These are phyloP conservation scores for Ostrea edulis DNA, from an alignment of 1,140 invertebrate genomes.

Conservation along the genomic window DNA sequence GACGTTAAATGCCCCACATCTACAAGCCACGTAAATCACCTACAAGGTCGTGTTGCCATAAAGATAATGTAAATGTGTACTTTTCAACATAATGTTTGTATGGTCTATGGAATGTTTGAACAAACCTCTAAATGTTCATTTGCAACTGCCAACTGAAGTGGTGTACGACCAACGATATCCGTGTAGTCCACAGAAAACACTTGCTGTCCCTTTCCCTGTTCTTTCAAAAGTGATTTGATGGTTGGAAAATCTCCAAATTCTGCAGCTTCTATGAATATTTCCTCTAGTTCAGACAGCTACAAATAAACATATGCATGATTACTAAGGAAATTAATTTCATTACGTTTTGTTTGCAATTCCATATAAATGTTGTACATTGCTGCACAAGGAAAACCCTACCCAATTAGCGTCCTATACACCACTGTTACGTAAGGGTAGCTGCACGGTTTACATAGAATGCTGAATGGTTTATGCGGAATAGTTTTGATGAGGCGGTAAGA, in stretches of 20 bases:
- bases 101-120: background rate
- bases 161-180: slow-evolving; percentile 75
- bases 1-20: too few species aligned
- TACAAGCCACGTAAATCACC: too few species aligned
- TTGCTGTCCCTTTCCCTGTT: slow-evolving; percentile 59
- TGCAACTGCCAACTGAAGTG: slow-evolving; percentile 73
- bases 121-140: slow-evolving; percentile 76
- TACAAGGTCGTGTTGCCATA: too few species aligned
- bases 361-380: background rate
- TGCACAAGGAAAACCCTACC: background rate
- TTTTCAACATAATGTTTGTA: too few species aligned
- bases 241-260: slow-evolving; percentile 76
- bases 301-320: background rate
- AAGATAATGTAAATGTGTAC: too few species aligned
- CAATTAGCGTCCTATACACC: background rate
- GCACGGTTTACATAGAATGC: too few species aligned
- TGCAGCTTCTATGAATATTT: slow-evolving; percentile 73
- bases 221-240: slow-evolving; percentile 71
- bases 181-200: slow-evolving; percentile 72
- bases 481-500: too few species aligned
- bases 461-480: too few species aligned
- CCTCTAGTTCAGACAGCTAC: slow-evolving; percentile 69
- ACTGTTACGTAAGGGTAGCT: too few species aligned
- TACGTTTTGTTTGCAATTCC: background rate
- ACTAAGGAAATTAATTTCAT: background rate